Percentiles rank a stretch among this genome's conserved stretches.
Evolutionary conservation across 2,888 invertebrate genomes (phyloP).

Genomic region (Glyphotaelius pellucidus): DNA sequence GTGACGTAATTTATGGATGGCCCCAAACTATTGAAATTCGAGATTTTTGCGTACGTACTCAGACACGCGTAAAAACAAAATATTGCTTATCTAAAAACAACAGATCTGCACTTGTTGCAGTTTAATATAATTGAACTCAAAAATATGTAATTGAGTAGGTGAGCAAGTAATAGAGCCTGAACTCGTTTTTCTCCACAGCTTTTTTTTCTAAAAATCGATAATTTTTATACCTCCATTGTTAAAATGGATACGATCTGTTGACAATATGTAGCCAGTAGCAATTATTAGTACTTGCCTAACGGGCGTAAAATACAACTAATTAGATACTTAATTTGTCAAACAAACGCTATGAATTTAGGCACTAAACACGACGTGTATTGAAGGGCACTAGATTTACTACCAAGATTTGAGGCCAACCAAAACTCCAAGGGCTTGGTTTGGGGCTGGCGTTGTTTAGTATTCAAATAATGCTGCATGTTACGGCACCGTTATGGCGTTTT

Average conservation of each 20-base stretch:
- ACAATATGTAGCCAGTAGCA: background rate
- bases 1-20: too few species aligned
- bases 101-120: too few species aligned
- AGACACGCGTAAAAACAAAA: too few species aligned
- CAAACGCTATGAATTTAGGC: background rate
- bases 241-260: background rate
- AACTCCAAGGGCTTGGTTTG: background rate
- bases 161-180: background rate
- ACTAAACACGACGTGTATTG: background rate
- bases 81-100: too few species aligned
- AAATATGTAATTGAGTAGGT: too few species aligned
- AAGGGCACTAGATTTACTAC: background rate
- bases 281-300: background rate
- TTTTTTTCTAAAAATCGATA: background rate
- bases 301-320: background rate
- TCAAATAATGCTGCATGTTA: conserved; percentile 14
- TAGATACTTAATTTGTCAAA: background rate
- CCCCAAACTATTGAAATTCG: too few species aligned
- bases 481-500: conserved; percentile 8
- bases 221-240: too few species aligned
- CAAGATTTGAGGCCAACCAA: conserved; percentile 12
- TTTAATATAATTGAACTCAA: too few species aligned
- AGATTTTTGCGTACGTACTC: too few species aligned
- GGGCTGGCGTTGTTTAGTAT: background rate
- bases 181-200: background rate